Base-by-base conservation (phyloP, 2,113 vertebrate species). In the Paraplagusia blochii region DNA sequence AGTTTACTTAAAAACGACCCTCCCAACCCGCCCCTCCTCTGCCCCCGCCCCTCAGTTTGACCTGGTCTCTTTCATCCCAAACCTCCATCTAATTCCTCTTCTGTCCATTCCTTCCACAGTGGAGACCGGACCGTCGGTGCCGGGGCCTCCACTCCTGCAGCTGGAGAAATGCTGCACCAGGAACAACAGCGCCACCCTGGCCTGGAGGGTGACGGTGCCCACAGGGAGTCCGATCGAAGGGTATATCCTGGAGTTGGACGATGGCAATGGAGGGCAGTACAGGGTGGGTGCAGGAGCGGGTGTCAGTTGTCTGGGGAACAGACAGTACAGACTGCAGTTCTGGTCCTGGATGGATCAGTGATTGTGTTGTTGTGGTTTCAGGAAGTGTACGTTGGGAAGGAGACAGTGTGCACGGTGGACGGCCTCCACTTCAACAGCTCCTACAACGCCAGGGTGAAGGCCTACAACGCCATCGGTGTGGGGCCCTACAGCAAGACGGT, bases 371-470 rank as follows among this genome's bases (percentile, higher is more conserved):
- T 65, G 60, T 69, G 9, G 14, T 11, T 38, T 22, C 76, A 98
- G 97, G 97, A 99, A 75, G 95, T 99, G 0, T 99, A 99, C 3
- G 94, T 98, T 17, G 97, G 97, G 65, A 98, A 96, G 88, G 97
- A 99, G 87, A 99, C 95, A 0, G 87, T 99, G 67, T 99, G 96
- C 63, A 99, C 96, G 9, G 96, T 99, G 0, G 96, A 99, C 0
- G 97, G 97, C 15, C 95, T 99, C 69, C 96, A 99, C 70, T 99
- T 98, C 78, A 99, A 98, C 85, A 98, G 95, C 82, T 94, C 94
- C 34, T 98, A 99, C 68, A 98, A 97, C 0, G 95, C 97, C 81
- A 91, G 97, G 45, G 96, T 99, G 63, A 99, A 99, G 83, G 95
- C 95, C 40, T 98, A 95, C 86, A 99, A 95, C 76, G 86, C 90